Evolutionary conservation across 1,140 invertebrate species (phyloP).

Genomic region (Nylanderia fulva): DNA sequence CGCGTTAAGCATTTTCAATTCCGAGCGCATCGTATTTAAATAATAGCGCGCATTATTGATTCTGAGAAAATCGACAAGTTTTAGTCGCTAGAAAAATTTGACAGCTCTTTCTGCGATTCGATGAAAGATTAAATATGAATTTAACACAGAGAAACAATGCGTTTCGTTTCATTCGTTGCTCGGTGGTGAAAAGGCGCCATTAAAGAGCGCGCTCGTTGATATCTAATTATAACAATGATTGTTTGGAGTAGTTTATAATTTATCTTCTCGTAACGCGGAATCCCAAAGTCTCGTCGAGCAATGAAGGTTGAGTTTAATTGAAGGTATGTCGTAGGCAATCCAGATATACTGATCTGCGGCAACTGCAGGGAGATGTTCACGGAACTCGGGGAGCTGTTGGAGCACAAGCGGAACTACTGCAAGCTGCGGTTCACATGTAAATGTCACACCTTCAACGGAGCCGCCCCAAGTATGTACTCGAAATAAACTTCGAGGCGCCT

Average conservation of each 20-base stretch:
- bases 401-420: slow-evolving; percentile 95
- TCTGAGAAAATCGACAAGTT: too few relatives aligned
- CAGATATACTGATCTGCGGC: slow-evolving; percentile 95
- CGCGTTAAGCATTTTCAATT: too few relatives aligned
- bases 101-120: too few relatives aligned
- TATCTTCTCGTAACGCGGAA: slow-evolving; percentile 11
- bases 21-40: too few relatives aligned
- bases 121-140: too few relatives aligned
- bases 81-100: too few relatives aligned
- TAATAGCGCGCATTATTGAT: too few relatives aligned
- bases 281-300: slow-evolving; percentile 33
- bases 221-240: slow-evolving; percentile 1
- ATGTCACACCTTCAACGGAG: slow-evolving; percentile 89
- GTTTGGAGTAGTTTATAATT: slow-evolving; percentile 28
- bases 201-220: too few relatives aligned
- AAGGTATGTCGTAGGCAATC: slow-evolving; percentile 88
- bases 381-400: slow-evolving; percentile 92
- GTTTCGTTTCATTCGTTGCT: too few relatives aligned
- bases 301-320: slow-evolving; percentile 50
- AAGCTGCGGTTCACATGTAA: slow-evolving; percentile 94
- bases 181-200: too few relatives aligned
- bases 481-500: slow-evolving; percentile 60
- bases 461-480: slow-evolving; percentile 83
- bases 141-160: too few relatives aligned
- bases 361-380: slow-evolving; percentile 94